phyloP scores from a whole-genome alignment of 2,797 vertebrate genomes.

The Tadarida brasiliensis region DNA sequence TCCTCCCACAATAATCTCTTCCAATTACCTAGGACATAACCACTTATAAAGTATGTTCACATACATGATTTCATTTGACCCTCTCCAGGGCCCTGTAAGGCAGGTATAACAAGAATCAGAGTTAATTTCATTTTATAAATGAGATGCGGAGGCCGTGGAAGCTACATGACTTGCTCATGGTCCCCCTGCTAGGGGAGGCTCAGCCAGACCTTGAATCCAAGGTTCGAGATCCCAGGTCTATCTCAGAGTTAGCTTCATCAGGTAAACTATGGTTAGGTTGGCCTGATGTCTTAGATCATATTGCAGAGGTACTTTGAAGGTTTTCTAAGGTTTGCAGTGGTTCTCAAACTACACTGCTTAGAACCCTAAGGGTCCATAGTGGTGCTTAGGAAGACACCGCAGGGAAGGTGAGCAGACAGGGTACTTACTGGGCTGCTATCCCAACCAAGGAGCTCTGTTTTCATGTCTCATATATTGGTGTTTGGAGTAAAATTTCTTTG shows the following conservation, averaged over 20 bases:
- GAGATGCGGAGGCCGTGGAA: neutral
- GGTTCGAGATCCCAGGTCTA: neutral
- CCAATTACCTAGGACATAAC: conserved; percentile 9
- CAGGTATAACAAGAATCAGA: conserved; percentile 12
- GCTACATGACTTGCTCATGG: neutral
- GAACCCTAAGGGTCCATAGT: neutral
- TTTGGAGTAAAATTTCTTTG: conserved; percentile 28
- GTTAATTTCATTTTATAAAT: neutral
- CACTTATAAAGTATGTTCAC: conserved; percentile 34
- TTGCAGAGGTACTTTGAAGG: neutral
- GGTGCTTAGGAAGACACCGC: neutral
- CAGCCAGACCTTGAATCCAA: neutral
- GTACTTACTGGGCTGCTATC: neutral
- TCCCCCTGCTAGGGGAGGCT: neutral
- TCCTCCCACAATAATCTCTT: conserved; percentile 61
- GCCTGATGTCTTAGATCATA: neutral
- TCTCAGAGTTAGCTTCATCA: neutral
- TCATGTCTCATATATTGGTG: neutral
- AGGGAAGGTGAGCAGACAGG: neutral
- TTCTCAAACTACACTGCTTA: conserved; percentile 14
- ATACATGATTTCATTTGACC: conserved; percentile 49
- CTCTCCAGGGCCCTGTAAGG: conserved; percentile 5
- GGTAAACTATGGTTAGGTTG: neutral
- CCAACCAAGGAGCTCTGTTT: neutral
- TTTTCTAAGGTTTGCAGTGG: neutral